phyloP scores from a whole-genome alignment of 2,888 invertebrate species.

The Ephialtes manifestator region DNA sequence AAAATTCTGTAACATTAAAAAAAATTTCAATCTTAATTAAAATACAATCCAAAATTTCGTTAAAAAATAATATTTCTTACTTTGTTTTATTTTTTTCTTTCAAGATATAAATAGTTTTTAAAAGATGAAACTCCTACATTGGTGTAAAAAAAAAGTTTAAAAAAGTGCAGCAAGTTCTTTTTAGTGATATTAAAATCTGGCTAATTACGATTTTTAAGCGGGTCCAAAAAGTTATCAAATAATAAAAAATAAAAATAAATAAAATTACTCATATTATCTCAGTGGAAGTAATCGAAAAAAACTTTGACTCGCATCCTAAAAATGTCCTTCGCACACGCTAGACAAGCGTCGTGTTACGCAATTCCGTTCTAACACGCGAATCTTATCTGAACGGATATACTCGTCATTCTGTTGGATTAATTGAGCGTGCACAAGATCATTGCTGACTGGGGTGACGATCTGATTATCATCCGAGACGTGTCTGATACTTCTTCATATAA shows the following conservation, averaged over 20 bases:
- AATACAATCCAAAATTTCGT: too few relatives aligned
- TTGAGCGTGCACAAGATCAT: conserved; percentile 22
- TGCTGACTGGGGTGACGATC: conserved; percentile 15
- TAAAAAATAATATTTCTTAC: too few relatives aligned
- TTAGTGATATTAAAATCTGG: too few relatives aligned
- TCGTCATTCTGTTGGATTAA: conserved; percentile 23
- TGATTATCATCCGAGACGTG: conserved; percentile 21
- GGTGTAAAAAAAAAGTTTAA: too few relatives aligned
- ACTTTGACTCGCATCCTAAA: conserved; percentile 22
- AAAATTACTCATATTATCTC: not conserved
- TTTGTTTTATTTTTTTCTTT: too few relatives aligned
- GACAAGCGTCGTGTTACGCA: conserved; percentile 65
- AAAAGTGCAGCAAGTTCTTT: too few relatives aligned
- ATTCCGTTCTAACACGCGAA: conserved; percentile 67
- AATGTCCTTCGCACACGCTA: conserved; percentile 67
- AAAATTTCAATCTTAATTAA: too few relatives aligned
- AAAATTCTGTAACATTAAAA: too few relatives aligned
- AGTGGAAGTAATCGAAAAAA: not conserved
- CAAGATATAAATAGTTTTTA: too few relatives aligned
- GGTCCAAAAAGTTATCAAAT: not conserved
- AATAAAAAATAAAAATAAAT: too few relatives aligned
- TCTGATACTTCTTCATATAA: not conserved
- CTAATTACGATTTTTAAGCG: not conserved
- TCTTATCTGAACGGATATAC: conserved; percentile 27
- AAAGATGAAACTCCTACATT: too few relatives aligned